Conservation (phyloP, 2,113 vertebrate genomes). For the Salvelinus sp. region DNA sequence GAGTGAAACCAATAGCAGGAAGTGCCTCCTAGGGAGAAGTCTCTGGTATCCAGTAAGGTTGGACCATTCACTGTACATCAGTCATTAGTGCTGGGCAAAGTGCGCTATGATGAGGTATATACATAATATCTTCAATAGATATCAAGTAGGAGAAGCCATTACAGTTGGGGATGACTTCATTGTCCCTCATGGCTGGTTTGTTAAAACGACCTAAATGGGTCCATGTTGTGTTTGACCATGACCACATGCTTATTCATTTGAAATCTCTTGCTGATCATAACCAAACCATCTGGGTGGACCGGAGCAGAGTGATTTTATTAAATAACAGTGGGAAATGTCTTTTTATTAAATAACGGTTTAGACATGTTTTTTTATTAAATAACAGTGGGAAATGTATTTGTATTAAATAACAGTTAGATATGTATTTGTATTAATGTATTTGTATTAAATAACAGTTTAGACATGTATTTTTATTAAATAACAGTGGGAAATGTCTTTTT, state of each 20-base stretch:
- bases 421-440: no score
- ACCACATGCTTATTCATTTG: neutral
- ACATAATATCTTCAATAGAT: neutral
- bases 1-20: neutral
- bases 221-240: neutral
- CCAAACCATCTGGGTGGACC: neutral
- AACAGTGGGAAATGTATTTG: no score
- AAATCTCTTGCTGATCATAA: neutral
- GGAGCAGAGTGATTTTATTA: neutral
- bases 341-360: no score
- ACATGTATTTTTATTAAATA: no score
- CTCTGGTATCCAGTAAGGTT: neutral
- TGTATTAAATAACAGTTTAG: no score
- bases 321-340: no score
- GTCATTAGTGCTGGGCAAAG: neutral
- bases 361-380: no score
- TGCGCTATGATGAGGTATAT: neutral
- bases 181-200: no score
- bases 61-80: neutral
- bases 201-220: neutral
- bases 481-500: no score
- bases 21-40: neutral
- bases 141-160: no score
- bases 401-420: no score
- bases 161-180: no score